Evolutionary conservation across 2,888 invertebrate genomes (phyloP), one percentile per base, ranked within the genome.

Genomic region (Phortica okadai): DNA sequence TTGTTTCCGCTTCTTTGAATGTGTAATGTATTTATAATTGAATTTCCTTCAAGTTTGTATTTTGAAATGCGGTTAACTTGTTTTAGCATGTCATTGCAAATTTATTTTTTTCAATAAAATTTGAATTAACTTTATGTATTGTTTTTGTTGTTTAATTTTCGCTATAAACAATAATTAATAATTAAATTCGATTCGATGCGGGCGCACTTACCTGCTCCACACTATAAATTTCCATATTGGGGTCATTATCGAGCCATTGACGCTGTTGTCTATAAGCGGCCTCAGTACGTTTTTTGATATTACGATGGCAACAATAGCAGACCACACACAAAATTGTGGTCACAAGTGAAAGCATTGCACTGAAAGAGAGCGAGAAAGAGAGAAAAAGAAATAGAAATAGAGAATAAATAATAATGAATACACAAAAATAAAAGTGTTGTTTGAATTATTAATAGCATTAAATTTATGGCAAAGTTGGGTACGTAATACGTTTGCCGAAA

Each of bases 271-370:
- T 88, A 82, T 91, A 91, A 74, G 91, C 90, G 73, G 91, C 90
- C 81, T 90, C 90, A 41, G 91, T 91, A 16, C 91, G 89, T 81
- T 91, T 91, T 79, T 90, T 91, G 69, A 91, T 91, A 84, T 89
- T 91, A 76, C 92, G 91, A 87, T 92, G 91, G 89, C 94, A 95
- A 91, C 94, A 94, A 90, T 94, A 96, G 90, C 96, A 96, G 77
- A 96, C 94, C 56, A 96, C 93, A 87, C 96, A 95, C 77, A 96
- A 94, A 70, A 95, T 94, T 84, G 95, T 94, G 86, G 96, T 93
- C 82, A 96, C 95, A 44, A 95, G 95, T 89, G 96, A 95, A 84
- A 96, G 91, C 93, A 96, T 96, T 64, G 95, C 95, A 89, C 96
- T 96, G 92, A 75, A 92, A 92, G 85, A 21, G 62, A 25, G 10